Evolutionary conservation across 30 jellyfish, hydroid and myxozoan genomes (phyloP).

Genomic region (Catostylus mosaicus): DNA sequence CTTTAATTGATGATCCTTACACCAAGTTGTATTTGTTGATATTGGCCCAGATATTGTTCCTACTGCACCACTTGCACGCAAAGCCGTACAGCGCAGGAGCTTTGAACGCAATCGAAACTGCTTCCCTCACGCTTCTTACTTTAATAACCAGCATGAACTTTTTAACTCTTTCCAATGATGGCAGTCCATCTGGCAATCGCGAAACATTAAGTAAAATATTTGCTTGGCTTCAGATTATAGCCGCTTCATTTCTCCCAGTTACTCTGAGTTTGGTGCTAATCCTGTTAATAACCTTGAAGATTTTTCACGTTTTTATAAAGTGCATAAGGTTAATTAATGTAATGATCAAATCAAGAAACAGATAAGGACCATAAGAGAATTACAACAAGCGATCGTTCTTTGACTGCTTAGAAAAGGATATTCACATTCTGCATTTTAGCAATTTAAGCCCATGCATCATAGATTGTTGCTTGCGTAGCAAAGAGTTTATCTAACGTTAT

Average conservation of each 20-base stretch:
- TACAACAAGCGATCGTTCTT: too few species aligned
- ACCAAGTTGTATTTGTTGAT: conserved; percentile 12
- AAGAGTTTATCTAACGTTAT: too few species aligned
- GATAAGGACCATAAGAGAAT: too few species aligned
- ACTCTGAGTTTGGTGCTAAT: neutral
- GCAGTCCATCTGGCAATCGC: neutral
- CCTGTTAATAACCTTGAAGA: neutral
- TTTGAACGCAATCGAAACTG: conserved; percentile 29
- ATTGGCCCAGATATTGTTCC: conserved; percentile 8
- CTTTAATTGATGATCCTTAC: conserved; percentile 10
- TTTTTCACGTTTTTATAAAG: neutral
- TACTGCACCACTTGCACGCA: conserved; percentile 50
- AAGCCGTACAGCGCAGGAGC: conserved; percentile 39
- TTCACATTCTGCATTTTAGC: too few species aligned
- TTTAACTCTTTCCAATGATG: neutral
- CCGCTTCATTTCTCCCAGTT: conserved; percentile 6
- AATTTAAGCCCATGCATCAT: too few species aligned
- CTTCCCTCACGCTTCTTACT: conserved; percentile 5
- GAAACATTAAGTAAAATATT: neutral
- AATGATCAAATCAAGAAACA: neutral
- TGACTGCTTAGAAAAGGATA: too few species aligned
- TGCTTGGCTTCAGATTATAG: conserved; percentile 5
- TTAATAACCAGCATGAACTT: conserved; percentile 21
- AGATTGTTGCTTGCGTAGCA: too few species aligned
- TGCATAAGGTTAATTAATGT: neutral